phyloP scores from a whole-genome alignment of 2,113 vertebrate genomes.

The Crotalus helleri region DNA sequence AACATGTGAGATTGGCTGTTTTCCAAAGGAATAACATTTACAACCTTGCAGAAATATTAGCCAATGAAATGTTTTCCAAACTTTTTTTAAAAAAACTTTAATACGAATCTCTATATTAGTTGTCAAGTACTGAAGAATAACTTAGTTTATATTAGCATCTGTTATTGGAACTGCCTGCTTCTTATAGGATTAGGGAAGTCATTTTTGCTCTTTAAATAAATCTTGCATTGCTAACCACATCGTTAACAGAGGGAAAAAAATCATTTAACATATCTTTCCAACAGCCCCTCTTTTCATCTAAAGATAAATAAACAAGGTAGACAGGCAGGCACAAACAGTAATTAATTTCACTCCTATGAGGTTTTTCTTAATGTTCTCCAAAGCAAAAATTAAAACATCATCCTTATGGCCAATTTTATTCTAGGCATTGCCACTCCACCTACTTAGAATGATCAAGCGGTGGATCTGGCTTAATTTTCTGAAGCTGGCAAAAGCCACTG shows the following conservation, averaged over 20 bases:
- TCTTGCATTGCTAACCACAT: background rate
- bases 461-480: background rate
- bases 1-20: background rate
- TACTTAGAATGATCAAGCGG: background rate
- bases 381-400: background rate
- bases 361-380: background rate
- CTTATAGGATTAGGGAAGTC: background rate
- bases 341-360: background rate
- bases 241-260: background rate
- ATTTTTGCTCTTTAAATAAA: background rate
- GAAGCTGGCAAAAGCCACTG: background rate
- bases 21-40: background rate
- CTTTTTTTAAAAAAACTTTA: too few relatives aligned
- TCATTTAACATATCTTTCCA: background rate
- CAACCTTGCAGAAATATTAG: background rate
- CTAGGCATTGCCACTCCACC: background rate
- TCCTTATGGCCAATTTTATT: background rate
- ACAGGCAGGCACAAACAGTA: background rate
- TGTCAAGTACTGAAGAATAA: background rate
- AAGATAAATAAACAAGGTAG: background rate
- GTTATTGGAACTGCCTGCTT: background rate
- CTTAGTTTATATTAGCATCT: background rate
- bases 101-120: background rate
- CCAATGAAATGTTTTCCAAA: background rate
- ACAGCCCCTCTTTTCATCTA: background rate